Evolutionary conservation across 2,113 vertebrate species (phyloP), one percentile per base, ranked within the genome.

Genomic region (Callaeas wilsoni): DNA sequence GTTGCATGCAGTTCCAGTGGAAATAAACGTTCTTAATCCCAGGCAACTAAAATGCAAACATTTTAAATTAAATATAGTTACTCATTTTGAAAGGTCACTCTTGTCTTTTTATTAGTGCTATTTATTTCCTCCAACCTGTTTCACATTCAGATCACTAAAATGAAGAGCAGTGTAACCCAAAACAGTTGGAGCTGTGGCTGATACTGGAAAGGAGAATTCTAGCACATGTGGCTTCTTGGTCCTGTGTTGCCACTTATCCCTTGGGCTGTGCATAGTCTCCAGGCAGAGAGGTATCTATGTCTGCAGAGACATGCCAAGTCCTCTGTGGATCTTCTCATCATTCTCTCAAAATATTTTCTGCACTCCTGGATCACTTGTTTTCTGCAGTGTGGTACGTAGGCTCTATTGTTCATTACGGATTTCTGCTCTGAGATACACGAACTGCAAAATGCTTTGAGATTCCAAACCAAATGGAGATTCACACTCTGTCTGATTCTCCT

Each of bases 21-120:
- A 91, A 95, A 84, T 30, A 74, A 89, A 78, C 71, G 41, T 56
- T 90, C 27, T 64, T 83, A 46, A 41, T 63, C 87, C 29, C 44
- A 85, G 74, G 78, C 71, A 68, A 33, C 39, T 39, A 77, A 90
- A 75, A 90, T 37, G 19, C 68, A 69, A 90, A 47, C 2, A 64
- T 76, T 78, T 94, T 63, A 89, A 86, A 84, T 95, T 74, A 52
- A 83, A 63, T 82, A 42, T 10, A 47, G 44, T 11, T 67, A 59
- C 53, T 71, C 1, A 60, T 85, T 92, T 85, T 64, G 41, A 85
- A 82, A 75, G n/a, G 67, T 73, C 77, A 49, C 11, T 90, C 33
- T 46, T 79, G 21, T 56, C 57, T 84, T 71, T 91, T 60, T 57
- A 79, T 79, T 70, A 68, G n/a, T 1, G 5, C 59, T 65, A 27